phyloP scores from a whole-genome alignment of 2,888 invertebrate genomes.

The Agriopis marginaria region DNA sequence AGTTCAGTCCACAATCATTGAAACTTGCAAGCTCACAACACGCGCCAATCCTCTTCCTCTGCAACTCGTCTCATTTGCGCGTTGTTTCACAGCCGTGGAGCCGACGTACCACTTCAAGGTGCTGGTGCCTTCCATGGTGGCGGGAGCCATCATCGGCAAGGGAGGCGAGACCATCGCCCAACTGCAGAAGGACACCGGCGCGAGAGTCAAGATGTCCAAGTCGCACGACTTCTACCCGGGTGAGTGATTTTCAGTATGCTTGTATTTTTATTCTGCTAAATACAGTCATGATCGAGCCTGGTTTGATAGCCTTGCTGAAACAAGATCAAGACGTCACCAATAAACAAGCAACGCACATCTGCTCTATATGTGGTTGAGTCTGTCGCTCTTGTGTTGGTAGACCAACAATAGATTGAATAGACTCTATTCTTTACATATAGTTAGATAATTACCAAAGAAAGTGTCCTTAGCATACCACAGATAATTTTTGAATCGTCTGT shows the following conservation, averaged over 20 bases:
- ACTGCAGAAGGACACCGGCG: constrained; percentile 98
- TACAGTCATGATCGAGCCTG: background rate
- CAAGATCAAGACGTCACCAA: too few relatives aligned
- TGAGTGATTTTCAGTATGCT: constrained; percentile 73
- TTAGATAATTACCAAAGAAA: too few relatives aligned
- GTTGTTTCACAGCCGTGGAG: constrained; percentile 89
- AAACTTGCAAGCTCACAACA: constrained; percentile 1
- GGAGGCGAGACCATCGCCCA: constrained; percentile 99
- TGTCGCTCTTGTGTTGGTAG: too few relatives aligned
- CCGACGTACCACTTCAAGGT: constrained; percentile 98
- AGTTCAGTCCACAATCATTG: constrained; percentile 9
- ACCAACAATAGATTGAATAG: too few relatives aligned
- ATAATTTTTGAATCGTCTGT: too few relatives aligned
- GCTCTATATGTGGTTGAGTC: too few relatives aligned
- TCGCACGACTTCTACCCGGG: constrained; percentile 99
- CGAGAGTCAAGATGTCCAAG: constrained; percentile 99
- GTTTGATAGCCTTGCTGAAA: too few relatives aligned
- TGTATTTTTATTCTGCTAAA: too few relatives aligned
- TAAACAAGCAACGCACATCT: too few relatives aligned
- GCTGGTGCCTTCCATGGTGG: constrained; percentile 98
- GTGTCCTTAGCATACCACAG: too few relatives aligned
- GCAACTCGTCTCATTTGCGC: constrained; percentile 51
- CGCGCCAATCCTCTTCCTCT: constrained; percentile 33
- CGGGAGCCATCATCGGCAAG: constrained; percentile 99
- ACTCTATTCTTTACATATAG: too few relatives aligned